Evolutionary conservation across 2,113 vertebrate species (phyloP), one percentile per base, ranked within the genome.

Genomic region (Micronycteris hirsuta): DNA sequence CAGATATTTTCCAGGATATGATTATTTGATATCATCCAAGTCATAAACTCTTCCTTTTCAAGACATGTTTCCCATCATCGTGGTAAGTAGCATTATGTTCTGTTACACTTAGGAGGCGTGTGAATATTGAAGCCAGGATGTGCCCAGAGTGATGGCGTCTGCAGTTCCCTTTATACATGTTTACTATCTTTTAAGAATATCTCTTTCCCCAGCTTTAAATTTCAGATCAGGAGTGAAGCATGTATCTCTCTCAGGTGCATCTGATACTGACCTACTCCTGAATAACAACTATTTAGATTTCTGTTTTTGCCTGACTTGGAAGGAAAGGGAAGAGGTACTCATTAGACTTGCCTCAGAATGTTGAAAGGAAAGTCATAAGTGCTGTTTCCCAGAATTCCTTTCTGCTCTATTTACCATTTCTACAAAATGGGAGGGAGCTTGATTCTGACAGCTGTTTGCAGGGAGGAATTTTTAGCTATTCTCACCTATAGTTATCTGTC

Each of bases 381-480:
- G 45, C 24, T 38, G n/a, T 63, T 78, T 47, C 26, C 74, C 11
- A n/a, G 22, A 80, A 88, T 13, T 74, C 28, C 28, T 58, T 84
- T 74, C 43, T 91, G 36, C 45, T 73, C 15, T 73, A 26, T 91
- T 83, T 19, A 14, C 68, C 36, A n/a, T 43, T 67, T 74, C 28
- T 41, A 13, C 43, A 49, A 19, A 52, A 78, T 87, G 54, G 80
- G 84, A 90, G 86, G 22, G 71, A 91, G 33, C 71, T 91, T 49
- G 61, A 47, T 76, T 87, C 85, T 96, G 81, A 93, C 94, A 95
- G 86, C 68, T 89, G 58, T 95, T 77, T 94, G 49, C 63, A 94
- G 67, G 24, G 36, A 94, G 81, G 31, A 92, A 97, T 94, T 95
- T 94, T 95, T 89, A 93, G 93, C 85, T 47, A 54, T 82, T 85